Evolutionary conservation across 2,113 vertebrate genomes (phyloP).

Genomic region (Eira barbara): DNA sequence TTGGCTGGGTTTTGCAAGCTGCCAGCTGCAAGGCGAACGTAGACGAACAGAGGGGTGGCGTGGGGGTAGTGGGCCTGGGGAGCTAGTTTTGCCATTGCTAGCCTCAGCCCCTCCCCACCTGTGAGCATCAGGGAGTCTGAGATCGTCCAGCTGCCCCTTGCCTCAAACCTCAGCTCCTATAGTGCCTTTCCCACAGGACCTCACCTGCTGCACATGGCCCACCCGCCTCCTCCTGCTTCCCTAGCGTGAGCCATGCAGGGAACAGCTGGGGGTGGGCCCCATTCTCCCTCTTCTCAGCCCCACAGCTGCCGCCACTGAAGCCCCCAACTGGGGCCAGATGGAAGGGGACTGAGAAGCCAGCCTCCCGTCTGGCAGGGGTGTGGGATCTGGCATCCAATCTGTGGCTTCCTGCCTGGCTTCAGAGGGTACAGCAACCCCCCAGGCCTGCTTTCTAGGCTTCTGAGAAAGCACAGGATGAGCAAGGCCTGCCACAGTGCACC

Average conservation of each 20-base stretch:
- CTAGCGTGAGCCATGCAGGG: background rate
- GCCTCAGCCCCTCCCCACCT: background rate
- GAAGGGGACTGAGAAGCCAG: constrained; percentile 29
- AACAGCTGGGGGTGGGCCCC: background rate
- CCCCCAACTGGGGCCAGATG: background rate
- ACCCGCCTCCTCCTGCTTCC: background rate
- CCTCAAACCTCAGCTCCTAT: constrained; percentile 8
- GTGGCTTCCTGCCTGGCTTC: background rate
- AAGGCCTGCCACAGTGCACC: background rate
- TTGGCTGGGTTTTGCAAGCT: background rate
- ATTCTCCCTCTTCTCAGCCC: background rate
- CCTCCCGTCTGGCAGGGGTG: background rate
- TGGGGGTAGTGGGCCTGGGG: background rate
- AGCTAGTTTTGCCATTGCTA: background rate
- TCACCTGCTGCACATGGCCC: background rate
- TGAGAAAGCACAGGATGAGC: background rate
- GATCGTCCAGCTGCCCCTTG: background rate
- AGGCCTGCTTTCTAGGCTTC: background rate
- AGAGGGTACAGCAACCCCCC: background rate
- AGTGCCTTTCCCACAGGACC: constrained; percentile 59
- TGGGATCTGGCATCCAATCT: background rate
- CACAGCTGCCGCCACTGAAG: constrained; percentile 47
- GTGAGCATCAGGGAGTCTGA: background rate
- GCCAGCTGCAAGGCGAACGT: background rate
- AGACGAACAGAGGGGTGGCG: background rate